phyloP scores from a whole-genome alignment of 2,113 vertebrate genomes.

The Forbesichthys papilliferus region DNA sequence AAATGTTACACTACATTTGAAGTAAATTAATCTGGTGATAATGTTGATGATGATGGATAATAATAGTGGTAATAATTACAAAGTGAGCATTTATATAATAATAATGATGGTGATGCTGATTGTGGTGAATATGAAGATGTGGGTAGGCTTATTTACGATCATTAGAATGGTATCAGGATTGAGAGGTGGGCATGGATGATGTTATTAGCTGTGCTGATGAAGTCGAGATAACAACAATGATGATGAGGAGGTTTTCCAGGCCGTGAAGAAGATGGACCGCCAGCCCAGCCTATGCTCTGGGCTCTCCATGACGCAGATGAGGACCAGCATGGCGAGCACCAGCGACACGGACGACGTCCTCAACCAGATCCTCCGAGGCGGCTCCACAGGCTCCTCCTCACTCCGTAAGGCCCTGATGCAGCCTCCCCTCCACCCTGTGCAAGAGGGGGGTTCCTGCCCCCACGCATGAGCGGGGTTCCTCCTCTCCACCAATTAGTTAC shows the following conservation, averaged over 20 bases:
- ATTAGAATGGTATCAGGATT: neutral
- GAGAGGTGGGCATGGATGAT: neutral
- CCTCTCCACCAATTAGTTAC: too few species aligned
- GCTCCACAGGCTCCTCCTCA: conserved; percentile 85
- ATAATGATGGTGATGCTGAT: neutral
- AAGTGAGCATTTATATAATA: neutral
- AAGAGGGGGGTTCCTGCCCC: neutral
- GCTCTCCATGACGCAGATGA: conserved; percentile 96
- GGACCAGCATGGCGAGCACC: conserved; percentile 94
- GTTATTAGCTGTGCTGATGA: neutral
- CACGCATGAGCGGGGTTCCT: neutral
- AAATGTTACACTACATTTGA: too few species aligned
- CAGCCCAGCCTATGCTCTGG: conserved; percentile 94
- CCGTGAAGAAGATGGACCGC: conserved; percentile 87
- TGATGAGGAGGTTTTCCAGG: conserved; percentile 64
- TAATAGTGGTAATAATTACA: too few species aligned
- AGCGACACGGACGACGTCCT: conserved; percentile 93
- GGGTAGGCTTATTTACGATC: neutral
- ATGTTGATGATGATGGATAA: too few species aligned
- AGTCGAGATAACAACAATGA: neutral
- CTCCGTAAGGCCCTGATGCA: conserved; percentile 83
- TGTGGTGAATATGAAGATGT: neutral
- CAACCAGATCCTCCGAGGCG: conserved; percentile 89
- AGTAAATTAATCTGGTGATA: too few species aligned
- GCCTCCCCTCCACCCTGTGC: neutral